phyloP scores from a whole-genome alignment of 2,797 vertebrate genomes.

The Pangasius larnaudii region DNA sequence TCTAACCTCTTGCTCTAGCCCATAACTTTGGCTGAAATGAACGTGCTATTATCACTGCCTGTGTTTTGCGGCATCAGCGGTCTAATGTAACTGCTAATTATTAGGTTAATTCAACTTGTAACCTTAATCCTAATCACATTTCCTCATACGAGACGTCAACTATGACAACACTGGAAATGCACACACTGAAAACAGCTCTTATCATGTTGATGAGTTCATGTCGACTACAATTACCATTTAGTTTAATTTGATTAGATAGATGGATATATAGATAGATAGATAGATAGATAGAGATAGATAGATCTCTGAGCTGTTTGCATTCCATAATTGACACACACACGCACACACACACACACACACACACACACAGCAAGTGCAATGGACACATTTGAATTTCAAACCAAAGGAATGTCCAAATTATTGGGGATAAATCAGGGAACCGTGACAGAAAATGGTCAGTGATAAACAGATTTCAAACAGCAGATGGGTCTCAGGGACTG shows the following conservation, averaged over 20 bases:
- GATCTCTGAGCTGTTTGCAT: background rate
- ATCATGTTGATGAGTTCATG: slow-evolving; percentile 21
- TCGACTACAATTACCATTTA: slow-evolving; percentile 32
- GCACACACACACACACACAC: background rate
- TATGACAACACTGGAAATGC: slow-evolving; percentile 34
- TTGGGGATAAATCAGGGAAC: slow-evolving; percentile 59
- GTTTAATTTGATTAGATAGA: background rate
- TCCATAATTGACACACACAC: background rate
- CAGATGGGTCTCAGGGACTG: slow-evolving; percentile 65
- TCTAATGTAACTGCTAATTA: slow-evolving; percentile 41
- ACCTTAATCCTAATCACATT: slow-evolving; percentile 52
- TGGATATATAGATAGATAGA: background rate
- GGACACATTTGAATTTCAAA: slow-evolving; percentile 56
- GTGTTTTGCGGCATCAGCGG: slow-evolving; percentile 22
- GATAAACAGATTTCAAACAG: slow-evolving; percentile 67
- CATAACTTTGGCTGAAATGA: slow-evolving; percentile 47
- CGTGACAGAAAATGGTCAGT: slow-evolving; percentile 64
- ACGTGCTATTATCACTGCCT: slow-evolving; percentile 32
- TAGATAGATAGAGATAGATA: background rate
- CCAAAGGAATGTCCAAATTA: slow-evolving; percentile 52
- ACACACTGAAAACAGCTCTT: slow-evolving; percentile 20
- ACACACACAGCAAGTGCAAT: slow-evolving; percentile 30
- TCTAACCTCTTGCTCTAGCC: slow-evolving; percentile 44
- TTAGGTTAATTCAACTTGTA: slow-evolving; percentile 33
- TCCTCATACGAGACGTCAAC: slow-evolving; percentile 37